Evolutionary conservation across 2,113 vertebrate species (phyloP), one percentile per base, ranked within the genome.

Genomic region (Alethe castanea): DNA sequence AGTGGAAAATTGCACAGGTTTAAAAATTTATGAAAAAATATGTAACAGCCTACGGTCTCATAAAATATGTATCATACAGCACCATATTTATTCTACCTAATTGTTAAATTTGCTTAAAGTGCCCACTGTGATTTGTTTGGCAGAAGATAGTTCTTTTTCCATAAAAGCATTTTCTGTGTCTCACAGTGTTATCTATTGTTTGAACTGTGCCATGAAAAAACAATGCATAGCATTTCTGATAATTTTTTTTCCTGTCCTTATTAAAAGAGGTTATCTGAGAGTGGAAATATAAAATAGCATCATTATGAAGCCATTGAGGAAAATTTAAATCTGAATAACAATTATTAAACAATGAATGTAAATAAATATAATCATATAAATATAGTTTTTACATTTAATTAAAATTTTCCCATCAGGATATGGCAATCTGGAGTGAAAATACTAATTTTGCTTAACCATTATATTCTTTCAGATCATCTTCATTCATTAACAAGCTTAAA

Each of bases 21-120:
- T 88, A 97, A 97, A 97, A 91, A 96, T 97, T 95, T 72, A 96
- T 94, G 53, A 94, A 62, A 85, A 93, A 94, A 60, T 70, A 95
- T 84, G 94, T 94, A 96, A 93, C 19, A 33, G 88, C 81, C 79
- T 91, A 47, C 0, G 1, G 91, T 86, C 85, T 96, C 81, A 96
- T 97, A 86, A 89, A 97, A 95, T 90, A 96, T 97, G 52, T 40
- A 97, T 90, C 44, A 67, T 45, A 71, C 84, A 81, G 80, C 60
- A 96, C 82, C 84, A 76, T 90, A 95, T 92, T 97, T 96, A 92
- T 94, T 94, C 90, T 85, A 85, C 53, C 61, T 81, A 60, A 80
- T 96, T 91, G 95, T 76, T 88, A 96, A 92, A 85, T 84, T 96
- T 94, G 48, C 69, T 90, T 96, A 74, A 95, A 95, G 61, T 88